phyloP scores from a whole-genome alignment of 2,888 invertebrate species.

The Philaethria dido region DNA sequence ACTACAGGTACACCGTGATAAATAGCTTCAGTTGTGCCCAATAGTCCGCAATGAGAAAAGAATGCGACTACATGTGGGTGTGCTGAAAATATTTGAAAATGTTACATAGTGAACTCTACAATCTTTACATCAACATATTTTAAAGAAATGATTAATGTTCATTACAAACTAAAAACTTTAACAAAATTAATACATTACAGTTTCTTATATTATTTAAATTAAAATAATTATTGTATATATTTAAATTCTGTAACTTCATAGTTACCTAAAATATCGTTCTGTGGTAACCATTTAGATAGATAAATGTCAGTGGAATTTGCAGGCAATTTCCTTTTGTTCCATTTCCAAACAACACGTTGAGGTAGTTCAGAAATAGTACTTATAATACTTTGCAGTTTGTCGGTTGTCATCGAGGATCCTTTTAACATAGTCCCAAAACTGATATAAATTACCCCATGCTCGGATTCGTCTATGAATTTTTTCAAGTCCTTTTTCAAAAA shows the following conservation, averaged over 20 bases:
- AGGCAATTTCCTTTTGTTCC: conserved; percentile 78
- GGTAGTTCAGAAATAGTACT: conserved; percentile 85
- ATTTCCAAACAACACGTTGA: conserved; percentile 90
- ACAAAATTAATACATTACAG: too few relatives aligned
- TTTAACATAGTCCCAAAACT: conserved; percentile 90
- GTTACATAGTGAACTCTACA: not conserved
- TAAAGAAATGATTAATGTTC: too few relatives aligned
- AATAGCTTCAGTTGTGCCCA: conserved; percentile 84
- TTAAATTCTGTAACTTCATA: not conserved
- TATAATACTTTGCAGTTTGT: conserved; percentile 84
- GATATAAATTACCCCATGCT: conserved; percentile 89
- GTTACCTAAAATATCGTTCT: conserved; percentile 88
- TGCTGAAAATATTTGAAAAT: conserved; percentile 58
- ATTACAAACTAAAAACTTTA: too few relatives aligned
- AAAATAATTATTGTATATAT: not conserved
- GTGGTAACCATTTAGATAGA: conserved; percentile 87
- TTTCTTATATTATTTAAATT: too few relatives aligned
- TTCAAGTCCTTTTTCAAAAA: conserved; percentile 74
- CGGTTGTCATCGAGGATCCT: conserved; percentile 83
- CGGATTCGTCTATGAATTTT: conserved; percentile 85
- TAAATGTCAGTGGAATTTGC: conserved; percentile 85
- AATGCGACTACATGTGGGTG: conserved; percentile 85
- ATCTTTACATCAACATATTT: not conserved
- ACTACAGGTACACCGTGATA: conserved; percentile 84
- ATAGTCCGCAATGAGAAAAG: conserved; percentile 84